A percentile compares a stretch with the other conserved stretches of the same genome.
These are phyloP conservation scores for Condylura cristata DNA, from an alignment of 2,113 vertebrate species.

Conservation along the genomic window DNA sequence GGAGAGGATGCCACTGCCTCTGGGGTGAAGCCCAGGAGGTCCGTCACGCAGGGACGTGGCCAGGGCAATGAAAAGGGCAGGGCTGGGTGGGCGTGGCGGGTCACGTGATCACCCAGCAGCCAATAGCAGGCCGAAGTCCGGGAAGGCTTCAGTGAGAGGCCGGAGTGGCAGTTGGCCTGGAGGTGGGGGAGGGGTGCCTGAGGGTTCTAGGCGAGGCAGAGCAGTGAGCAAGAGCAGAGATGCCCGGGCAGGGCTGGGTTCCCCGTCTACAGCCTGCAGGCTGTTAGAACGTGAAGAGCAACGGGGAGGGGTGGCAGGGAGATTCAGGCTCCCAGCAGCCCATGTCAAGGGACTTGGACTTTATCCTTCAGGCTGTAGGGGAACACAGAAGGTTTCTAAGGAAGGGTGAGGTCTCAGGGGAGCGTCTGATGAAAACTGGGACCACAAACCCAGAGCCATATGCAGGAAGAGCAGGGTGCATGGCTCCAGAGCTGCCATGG, in stretches of 20 bases:
- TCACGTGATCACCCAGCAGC: too few relatives aligned
- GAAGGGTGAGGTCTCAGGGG: not conserved
- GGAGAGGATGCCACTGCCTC: not conserved
- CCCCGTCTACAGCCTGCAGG: fast-evolving
- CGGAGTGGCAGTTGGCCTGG: not conserved
- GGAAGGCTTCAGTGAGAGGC: not conserved
- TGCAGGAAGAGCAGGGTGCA: fast-evolving
- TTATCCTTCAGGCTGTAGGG: not conserved
- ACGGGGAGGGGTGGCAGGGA: not conserved
- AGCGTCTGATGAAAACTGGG: not conserved
- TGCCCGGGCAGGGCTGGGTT: fast-evolving
- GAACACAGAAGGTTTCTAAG: not conserved
- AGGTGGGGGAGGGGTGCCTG: not conserved
- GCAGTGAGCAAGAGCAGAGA: not conserved
- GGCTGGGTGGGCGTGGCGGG: too few relatives aligned
- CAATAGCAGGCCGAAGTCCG: not conserved
- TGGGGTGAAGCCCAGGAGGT: not conserved
- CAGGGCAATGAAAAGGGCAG: not conserved
- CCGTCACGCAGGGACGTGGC: not conserved
- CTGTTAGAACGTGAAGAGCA: not conserved
- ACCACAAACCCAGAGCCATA: not conserved
- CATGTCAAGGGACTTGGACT: not conserved
- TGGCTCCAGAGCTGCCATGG: not conserved
- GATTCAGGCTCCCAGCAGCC: not conserved
- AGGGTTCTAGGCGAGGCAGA: not conserved